Base-by-base conservation (phyloP, 2,797 vertebrate species). In the Anisognathus igniventris region DNA sequence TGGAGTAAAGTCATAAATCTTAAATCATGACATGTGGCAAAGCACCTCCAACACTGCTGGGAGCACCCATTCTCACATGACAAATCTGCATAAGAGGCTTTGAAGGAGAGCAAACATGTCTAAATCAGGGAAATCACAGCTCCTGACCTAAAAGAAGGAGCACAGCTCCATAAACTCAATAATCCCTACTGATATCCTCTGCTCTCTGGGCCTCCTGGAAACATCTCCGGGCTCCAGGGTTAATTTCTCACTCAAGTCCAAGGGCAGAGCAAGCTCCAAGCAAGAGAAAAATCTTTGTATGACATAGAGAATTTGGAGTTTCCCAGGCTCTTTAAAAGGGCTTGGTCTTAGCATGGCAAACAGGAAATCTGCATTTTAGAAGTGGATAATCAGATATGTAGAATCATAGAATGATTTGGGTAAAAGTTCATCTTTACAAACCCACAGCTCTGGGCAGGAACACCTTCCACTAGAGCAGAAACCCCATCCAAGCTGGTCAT, bases 341-440 rank as follows among this genome's bases (percentile, higher is more conserved):
- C 7, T 2, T 0, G 5, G 10, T n/a, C 9, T 62, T 12, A 33
- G 3, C 0, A 0, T 8, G 37, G 24, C 44, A 47, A 90, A 44
- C 8, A 61, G 68, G 37, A 94, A 84, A 85, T 2, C 14, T 35
- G 16, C 0, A 0, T 0, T 35, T 58, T 73, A 65, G n/a, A 16
- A 54, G 28, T 31, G 48, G 11, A 22, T 42, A 88, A 65, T 48
- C 33, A 70, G 27, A 80, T 37, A 13, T 7, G 65, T 6, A 17
- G 19, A 50, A 37, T n/a, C 27, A 50, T 1, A 20, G 58, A 65
- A 50, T 30, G 7, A 28, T 51, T 30, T 39, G 24, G 28, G 37
- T 37, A n/a, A 57, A 65, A 72, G 64, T 4, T 45, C 28, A 30
- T 21, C 14, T 39, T 42, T 48, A 40, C 35, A n/a, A 64, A 9